Evolutionary conservation across 2,797 vertebrate species (phyloP), one percentile per base, ranked within the genome.

Genomic region (Bradypodion pumilum): DNA sequence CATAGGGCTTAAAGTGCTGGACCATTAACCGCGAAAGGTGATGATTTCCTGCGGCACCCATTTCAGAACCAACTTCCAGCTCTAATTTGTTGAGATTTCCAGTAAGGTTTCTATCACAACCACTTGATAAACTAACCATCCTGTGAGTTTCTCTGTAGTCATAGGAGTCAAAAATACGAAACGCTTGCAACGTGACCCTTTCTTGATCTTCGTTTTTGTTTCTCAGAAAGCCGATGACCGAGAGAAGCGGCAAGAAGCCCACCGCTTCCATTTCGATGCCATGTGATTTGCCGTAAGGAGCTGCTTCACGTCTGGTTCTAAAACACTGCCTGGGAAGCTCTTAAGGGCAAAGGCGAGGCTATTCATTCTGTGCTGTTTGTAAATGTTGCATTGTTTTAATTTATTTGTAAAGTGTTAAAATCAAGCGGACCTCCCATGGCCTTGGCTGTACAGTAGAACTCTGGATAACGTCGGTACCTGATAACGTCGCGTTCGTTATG

Each of bases 201-300:
- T 27, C 8, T 80, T 63, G 25, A 25, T 23, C 40, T 87, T 84
- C 21, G 68, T 69, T 80, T 84, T 95, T 56, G 96, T 92, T 94
- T 97, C 56, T 87, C 96, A 99, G 98, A 99, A 99, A 98, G 98
- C 98, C 12, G 98, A 99, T 73, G 98, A 99, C 89, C 95, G 98
- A 81, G 98, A 99, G 95, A 99, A 99, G 93, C 95, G 98, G 63
- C 98, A 99, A 90, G 98, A 99, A 94, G 98, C 98, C 66, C 98
- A 99, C 89, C 97, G 98, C 69, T 99, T 99, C 95, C 98, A 99
- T 94, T 99, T 99, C 83, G 98, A 99, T 82, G 98, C 98, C 88
- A 99, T 99, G 98, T 99, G 96, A 99, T 90, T 85, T 85, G 85
- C 91, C 91, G 89, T 92, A 86, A 85, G 83, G 90, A 90, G 60